These are phyloP conservation scores for Calliphora vomitoria DNA, from an alignment of 2,888 invertebrate species.

Conservation along the genomic window DNA sequence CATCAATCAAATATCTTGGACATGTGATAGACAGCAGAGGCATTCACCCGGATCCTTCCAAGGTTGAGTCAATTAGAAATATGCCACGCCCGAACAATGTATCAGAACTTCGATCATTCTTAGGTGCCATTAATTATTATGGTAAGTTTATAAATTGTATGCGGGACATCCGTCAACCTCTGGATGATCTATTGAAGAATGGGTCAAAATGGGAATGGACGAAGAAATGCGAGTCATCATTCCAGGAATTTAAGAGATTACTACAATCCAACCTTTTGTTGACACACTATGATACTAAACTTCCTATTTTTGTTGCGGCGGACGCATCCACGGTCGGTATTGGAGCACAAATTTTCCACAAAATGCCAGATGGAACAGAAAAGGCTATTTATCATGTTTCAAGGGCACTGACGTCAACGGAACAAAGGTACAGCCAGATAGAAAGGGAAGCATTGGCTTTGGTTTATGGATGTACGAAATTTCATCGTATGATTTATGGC, in stretches of 20 bases:
- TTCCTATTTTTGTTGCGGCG: slow-evolving; percentile 35
- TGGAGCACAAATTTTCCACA: slow-evolving; percentile 21
- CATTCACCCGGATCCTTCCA: slow-evolving; percentile 41
- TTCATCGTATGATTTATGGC: slow-evolving; percentile 46
- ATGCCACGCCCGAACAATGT: slow-evolving; percentile 55
- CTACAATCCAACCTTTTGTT: slow-evolving; percentile 24
- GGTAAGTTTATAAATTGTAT: slow-evolving; percentile 40
- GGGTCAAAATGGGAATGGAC: slow-evolving; percentile 29
- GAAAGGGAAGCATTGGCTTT: slow-evolving; percentile 63
- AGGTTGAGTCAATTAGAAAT: slow-evolving; percentile 40
- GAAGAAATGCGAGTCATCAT: slow-evolving; percentile 18
- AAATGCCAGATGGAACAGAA: slow-evolving; percentile 15
- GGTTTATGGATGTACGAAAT: slow-evolving; percentile 36
- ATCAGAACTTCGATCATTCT: slow-evolving; percentile 31
- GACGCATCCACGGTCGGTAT: slow-evolving; percentile 37
- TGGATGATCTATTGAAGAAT: slow-evolving; percentile 50
- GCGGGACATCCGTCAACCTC: slow-evolving; percentile 24
- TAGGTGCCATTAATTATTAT: slow-evolving; percentile 44
- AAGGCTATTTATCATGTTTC: slow-evolving; percentile 48
- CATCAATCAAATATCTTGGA: slow-evolving; percentile 43
- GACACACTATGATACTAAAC: slow-evolving; percentile 21
- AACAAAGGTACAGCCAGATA: slow-evolving; percentile 77
- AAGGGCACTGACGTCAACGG: slow-evolving; percentile 31
- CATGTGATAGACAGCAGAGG: slow-evolving; percentile 42
- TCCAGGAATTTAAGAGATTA: slow-evolving; percentile 30